Percentiles rank a stretch among this genome's conserved stretches.
Conservation (phyloP, 2,797 vertebrate genomes). For the Pseudochirops corinnae region DNA sequence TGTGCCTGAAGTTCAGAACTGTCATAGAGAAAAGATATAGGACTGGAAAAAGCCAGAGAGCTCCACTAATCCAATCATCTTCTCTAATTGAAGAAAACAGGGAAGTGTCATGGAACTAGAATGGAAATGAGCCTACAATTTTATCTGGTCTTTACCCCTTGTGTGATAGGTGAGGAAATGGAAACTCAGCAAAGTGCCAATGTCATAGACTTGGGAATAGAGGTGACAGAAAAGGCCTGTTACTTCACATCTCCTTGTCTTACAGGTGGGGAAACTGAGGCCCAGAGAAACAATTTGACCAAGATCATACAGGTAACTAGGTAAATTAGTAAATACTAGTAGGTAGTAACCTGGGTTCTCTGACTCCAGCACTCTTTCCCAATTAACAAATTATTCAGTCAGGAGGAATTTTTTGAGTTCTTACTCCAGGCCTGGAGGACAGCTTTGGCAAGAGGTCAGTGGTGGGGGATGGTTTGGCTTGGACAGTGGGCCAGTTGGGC, state of each 20-base stretch:
- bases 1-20: neutral
- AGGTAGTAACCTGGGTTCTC: neutral
- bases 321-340: neutral
- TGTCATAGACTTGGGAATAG: no score
- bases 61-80: neutral
- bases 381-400: neutral
- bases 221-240: neutral
- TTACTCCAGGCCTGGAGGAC: neutral
- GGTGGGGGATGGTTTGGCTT: neutral
- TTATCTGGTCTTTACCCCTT: neutral
- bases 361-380: neutral
- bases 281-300: neutral
- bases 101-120: neutral
- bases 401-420: neutral
- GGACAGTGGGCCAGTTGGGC: neutral
- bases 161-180: no score
- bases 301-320: neutral
- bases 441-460: neutral
- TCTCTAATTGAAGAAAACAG: neutral
- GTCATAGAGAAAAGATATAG: neutral
- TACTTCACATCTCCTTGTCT: neutral
- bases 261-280: neutral
- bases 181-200: neutral
- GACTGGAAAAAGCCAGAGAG: no score
- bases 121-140: neutral